phyloP scores from a whole-genome alignment of 2,888 invertebrate genomes.

The Cephus sareptanus region DNA sequence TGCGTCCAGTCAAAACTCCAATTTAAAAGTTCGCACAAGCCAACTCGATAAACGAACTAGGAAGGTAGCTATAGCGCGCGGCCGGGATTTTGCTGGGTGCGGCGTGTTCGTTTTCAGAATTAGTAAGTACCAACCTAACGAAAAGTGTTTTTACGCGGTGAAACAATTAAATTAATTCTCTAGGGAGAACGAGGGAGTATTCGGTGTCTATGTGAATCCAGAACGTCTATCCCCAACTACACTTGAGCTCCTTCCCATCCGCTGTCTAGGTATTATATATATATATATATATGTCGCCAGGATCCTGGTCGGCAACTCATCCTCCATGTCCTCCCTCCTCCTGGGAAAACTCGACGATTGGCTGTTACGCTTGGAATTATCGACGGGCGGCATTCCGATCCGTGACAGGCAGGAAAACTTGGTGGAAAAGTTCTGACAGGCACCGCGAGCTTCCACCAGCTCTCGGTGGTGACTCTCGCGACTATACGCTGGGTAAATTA shows the following conservation, averaged over 20 bases:
- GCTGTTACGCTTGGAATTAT: background rate
- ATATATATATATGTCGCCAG: constrained; percentile 16
- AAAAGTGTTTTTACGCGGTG: background rate
- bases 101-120: background rate
- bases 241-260: background rate
- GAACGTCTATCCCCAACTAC: background rate
- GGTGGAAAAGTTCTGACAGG: background rate
- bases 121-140: background rate
- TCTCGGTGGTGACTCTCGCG: background rate
- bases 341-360: background rate
- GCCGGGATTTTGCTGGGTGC: background rate
- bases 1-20: constrained; percentile 61
- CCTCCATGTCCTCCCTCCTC: constrained; percentile 12
- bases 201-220: background rate
- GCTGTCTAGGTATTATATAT: background rate
- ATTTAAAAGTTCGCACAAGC: constrained; percentile 56
- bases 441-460: background rate
- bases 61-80: background rate
- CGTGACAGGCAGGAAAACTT: background rate
- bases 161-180: background rate
- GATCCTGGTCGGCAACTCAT: constrained; percentile 5
- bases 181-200: background rate
- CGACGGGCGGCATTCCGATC: background rate
- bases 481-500: constrained; percentile 46
- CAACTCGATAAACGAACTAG: background rate